These are phyloP conservation scores for Zygothrica quintamaculata DNA, from an alignment of 2,888 invertebrate species.

Conservation along the genomic window DNA sequence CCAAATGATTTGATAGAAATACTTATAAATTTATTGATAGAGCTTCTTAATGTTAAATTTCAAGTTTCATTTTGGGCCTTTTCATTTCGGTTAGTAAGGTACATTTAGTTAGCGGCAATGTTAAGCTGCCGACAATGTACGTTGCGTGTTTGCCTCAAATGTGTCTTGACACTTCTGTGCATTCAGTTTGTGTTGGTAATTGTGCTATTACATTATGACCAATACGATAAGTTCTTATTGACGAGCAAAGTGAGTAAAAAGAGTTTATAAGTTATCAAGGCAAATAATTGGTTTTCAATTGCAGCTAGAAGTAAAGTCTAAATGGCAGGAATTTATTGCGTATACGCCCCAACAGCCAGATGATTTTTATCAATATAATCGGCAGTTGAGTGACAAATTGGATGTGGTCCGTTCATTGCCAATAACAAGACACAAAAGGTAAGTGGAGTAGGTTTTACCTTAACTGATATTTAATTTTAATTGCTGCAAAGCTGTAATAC, in stretches of 20 bases:
- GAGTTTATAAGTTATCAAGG: background rate
- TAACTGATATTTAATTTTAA: background rate
- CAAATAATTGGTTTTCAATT: slow-evolving; percentile 1
- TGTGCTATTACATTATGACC: slow-evolving; percentile 7
- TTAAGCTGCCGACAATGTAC: slow-evolving; percentile 19
- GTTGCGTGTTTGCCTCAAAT: slow-evolving; percentile 31
- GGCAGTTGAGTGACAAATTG: slow-evolving; percentile 69
- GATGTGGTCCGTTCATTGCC: slow-evolving; percentile 72
- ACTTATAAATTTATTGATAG: slow-evolving; percentile 3
- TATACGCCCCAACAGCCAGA: slow-evolving; percentile 31
- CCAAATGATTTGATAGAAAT: slow-evolving; percentile 9
- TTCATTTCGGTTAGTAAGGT: slow-evolving; percentile 1
- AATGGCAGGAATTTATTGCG: slow-evolving; percentile 48
- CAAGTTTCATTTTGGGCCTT: slow-evolving; percentile 23
- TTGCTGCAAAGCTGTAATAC: slow-evolving; percentile 63
- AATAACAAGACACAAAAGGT: slow-evolving; percentile 78
- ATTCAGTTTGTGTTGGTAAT: slow-evolving; percentile 37
- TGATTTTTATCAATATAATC: slow-evolving; percentile 58
- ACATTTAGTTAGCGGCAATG: slow-evolving; percentile 49
- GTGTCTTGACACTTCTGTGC: slow-evolving; percentile 22
- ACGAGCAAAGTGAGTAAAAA: slow-evolving; percentile 27
- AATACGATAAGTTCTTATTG: slow-evolving; percentile 1
- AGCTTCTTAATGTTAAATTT: slow-evolving; percentile 20
- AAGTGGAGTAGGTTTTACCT: slow-evolving; percentile 9
- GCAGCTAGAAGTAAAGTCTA: background rate